Percentiles rank a stretch among this genome's conserved stretches.
Evolutionary conservation across 2,888 invertebrate genomes (phyloP).

Genomic region (Caenorhabditis drosophilae): DNA sequence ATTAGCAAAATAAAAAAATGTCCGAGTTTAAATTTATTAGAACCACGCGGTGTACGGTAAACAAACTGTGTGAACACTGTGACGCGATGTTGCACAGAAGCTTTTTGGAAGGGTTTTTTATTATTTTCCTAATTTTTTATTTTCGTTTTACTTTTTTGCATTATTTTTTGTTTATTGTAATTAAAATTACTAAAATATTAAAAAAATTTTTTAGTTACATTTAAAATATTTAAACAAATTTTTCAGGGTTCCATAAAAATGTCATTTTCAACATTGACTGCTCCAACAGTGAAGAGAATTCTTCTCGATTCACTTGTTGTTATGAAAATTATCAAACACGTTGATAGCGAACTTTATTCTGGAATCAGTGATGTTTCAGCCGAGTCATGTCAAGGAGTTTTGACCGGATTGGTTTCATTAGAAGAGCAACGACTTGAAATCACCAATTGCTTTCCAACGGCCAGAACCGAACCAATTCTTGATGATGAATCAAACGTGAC

Average conservation of each 20-base stretch:
- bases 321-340: slow-evolving; percentile 68
- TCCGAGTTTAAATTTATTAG: background rate
- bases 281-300: slow-evolving; percentile 55
- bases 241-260: slow-evolving; percentile 12
- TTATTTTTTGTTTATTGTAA: background rate
- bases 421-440: slow-evolving; percentile 67
- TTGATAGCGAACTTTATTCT: slow-evolving; percentile 67
- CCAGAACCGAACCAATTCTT: slow-evolving; percentile 59
- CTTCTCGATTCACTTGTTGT: slow-evolving; percentile 65
- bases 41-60: slow-evolving; percentile 12
- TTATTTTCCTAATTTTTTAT: slow-evolving; percentile 14
- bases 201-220: too few species aligned
- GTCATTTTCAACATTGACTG: slow-evolving; percentile 24
- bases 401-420: slow-evolving; percentile 66
- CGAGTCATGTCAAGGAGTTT: slow-evolving; percentile 66
- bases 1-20: background rate
- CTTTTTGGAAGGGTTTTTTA: slow-evolving; percentile 4
- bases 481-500: slow-evolving; percentile 57
- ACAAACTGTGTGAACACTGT: slow-evolving; percentile 9
- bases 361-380: slow-evolving; percentile 68
- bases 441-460: slow-evolving; percentile 69
- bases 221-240: background rate
- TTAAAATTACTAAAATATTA: too few species aligned
- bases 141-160: background rate
- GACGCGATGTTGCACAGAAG: slow-evolving; percentile 18